Percentiles rank a stretch among this genome's conserved stretches.
Conservation (phyloP, 1,140 invertebrate species). For the Euwallacea similis region DNA sequence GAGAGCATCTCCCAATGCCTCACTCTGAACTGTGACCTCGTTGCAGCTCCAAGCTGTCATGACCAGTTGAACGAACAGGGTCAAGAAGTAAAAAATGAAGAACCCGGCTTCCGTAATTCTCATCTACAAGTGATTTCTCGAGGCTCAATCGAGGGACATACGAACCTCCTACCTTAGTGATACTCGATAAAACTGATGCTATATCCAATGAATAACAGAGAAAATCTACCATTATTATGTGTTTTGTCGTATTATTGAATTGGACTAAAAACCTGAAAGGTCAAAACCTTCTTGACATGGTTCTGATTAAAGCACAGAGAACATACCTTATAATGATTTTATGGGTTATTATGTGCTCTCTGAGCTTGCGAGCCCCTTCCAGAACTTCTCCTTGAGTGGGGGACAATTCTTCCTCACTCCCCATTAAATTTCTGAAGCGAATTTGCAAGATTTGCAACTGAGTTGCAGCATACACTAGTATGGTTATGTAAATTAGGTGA, state of each 20-base stretch:
- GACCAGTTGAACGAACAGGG: conserved; percentile 10
- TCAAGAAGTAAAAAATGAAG: conserved; percentile 1
- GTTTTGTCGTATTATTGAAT: conserved; percentile 8
- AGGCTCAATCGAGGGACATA: no score
- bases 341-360: no score
- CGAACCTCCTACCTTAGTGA: neutral
- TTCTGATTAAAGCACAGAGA: no score
- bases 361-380: no score
- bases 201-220: conserved; percentile 20
- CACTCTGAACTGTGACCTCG: conserved; percentile 21
- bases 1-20: conserved; percentile 15
- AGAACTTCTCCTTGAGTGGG: no score
- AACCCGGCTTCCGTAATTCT: neutral
- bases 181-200: neutral
- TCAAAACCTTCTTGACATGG: no score
- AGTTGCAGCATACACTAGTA: neutral
- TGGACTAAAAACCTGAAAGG: conserved; percentile 14
- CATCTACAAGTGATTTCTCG: no score
- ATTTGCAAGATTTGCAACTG: conserved; percentile 14
- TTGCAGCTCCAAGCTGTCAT: conserved; percentile 15
- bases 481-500: neutral
- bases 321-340: no score
- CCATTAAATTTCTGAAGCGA: neutral
- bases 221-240: conserved; percentile 21
- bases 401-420: no score